Conservation (phyloP, 1,140 invertebrate genomes). For the Drosophila takahashii region DNA sequence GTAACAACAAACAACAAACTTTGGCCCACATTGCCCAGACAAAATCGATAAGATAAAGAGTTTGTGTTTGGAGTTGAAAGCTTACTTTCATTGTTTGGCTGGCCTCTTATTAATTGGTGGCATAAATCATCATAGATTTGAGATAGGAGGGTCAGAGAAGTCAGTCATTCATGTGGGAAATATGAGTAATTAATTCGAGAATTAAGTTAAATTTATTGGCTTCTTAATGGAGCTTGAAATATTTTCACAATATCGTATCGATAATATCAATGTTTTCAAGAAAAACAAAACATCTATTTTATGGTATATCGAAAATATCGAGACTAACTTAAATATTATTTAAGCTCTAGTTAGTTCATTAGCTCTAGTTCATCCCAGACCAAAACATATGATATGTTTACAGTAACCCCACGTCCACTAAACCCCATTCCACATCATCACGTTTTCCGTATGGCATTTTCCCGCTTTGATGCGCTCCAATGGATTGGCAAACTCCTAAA, state of each 20-base stretch:
- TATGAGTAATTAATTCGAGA: constrained; percentile 15
- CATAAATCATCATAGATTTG: constrained; percentile 28
- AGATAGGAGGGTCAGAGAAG: constrained; percentile 10
- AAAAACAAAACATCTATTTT: too few species aligned
- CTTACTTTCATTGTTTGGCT: constrained; percentile 28
- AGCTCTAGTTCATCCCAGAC: too few species aligned
- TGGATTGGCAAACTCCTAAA: constrained; percentile 37
- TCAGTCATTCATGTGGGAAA: constrained; percentile 10
- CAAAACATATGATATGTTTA: constrained; percentile 1
- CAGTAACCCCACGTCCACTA: background rate
- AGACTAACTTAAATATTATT: too few species aligned
- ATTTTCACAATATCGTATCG: too few species aligned
- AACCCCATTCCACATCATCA: background rate
- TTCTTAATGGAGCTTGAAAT: background rate
- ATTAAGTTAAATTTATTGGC: constrained; percentile 2
- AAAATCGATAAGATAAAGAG: constrained; percentile 58
- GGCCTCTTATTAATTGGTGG: constrained; percentile 19
- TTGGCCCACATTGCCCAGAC: constrained; percentile 25
- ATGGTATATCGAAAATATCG: too few species aligned
- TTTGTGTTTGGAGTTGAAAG: constrained; percentile 29
- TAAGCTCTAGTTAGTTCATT: too few species aligned
- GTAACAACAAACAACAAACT: constrained; percentile 26
- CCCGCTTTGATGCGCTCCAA: constrained; percentile 38
- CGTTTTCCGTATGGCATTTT: constrained; percentile 17
- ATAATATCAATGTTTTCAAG: too few species aligned